These are phyloP conservation scores for Arothron firmamentum DNA, from an alignment of 2,113 vertebrate species.

Conservation along the genomic window DNA sequence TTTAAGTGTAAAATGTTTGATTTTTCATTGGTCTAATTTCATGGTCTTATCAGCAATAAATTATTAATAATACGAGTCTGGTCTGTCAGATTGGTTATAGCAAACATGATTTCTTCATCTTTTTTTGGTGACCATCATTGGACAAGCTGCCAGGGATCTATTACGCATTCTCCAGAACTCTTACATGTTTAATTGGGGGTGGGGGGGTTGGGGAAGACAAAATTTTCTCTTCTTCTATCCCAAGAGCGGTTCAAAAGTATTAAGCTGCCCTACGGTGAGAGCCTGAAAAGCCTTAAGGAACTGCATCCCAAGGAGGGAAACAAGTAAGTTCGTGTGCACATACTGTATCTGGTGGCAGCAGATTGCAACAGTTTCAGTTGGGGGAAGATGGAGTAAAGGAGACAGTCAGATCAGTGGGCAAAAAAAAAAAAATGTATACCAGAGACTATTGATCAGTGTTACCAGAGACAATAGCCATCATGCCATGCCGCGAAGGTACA, in stretches of 20 bases:
- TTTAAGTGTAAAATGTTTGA: constrained; percentile 65
- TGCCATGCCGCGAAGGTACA: constrained; percentile 34
- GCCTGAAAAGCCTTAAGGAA: constrained; percentile 43
- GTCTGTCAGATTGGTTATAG: constrained; percentile 49
- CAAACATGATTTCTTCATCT: constrained; percentile 9
- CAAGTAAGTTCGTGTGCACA: neutral
- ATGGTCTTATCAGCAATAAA: constrained; percentile 63
- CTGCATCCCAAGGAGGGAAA: neutral
- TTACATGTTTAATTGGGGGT: constrained; percentile 9
- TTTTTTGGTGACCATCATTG: too few relatives aligned
- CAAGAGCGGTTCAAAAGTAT: too few relatives aligned
- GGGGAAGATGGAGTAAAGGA: constrained; percentile 61
- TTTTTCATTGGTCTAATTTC: constrained; percentile 61
- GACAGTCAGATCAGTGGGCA: constrained; percentile 64
- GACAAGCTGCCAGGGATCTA: too few relatives aligned
- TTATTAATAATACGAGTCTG: constrained; percentile 55
- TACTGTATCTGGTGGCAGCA: constrained; percentile 16
- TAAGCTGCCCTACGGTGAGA: too few relatives aligned
- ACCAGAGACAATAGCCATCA: constrained; percentile 51
- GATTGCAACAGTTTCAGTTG: constrained; percentile 38
- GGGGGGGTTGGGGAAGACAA: too few relatives aligned
- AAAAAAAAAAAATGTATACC: constrained; percentile 76
- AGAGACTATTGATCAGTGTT: constrained; percentile 70
- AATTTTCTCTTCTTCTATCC: too few relatives aligned
- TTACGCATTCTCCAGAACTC: neutral